Base-by-base conservation (phyloP, 2,888 invertebrate genomes). In the Eudasyphora cyanicolor region DNA sequence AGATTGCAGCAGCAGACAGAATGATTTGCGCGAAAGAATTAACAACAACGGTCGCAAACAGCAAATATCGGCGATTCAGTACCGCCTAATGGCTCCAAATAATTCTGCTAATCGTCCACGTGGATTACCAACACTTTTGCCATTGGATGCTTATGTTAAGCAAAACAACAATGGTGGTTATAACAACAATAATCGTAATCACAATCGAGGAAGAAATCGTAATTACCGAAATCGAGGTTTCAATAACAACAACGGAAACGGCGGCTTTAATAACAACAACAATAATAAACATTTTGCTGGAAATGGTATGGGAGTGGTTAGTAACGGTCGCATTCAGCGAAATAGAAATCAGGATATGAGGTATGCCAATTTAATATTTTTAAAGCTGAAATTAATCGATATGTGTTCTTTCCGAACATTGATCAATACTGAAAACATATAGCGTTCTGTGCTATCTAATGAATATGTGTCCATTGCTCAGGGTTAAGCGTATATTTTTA, bases 81-180 rank as follows among this genome's bases (percentile, higher is more conserved):
- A 76, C 62, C 88, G 88, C 8, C 45, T 87, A 4, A 85, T 86
- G 77, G 78, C 86, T 2, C 85, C 87, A 0, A 89, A 87, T 70
- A 88, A 88, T 73, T 60, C 85, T 2, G 86, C 86, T 10, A 71
- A 85, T 19, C 86, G 88, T 1, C 88, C 89, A 8, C 79, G 76
- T 3, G 89, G 87, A 1, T 86, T 88, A 17, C 86, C 89, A 2
- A 88, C 89, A 0, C 64, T 89, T 35, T 78, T 87, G 3, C 88
- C 87, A 0, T 67, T 85, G 12, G 80, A 84, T 45, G 54, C 78
- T 6, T 60, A 82, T 0, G 74, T 79, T 8, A 45, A 80, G 7
- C 74, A 78, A 0, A 27, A 57, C 57, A 86, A 19, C 32, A 64
- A 19, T 82, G 60, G 24, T 77, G 76, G 42, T 45, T 71, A 7